Evolutionary conservation across 2,888 invertebrate genomes (phyloP).

Genomic region (Seira ritae): DNA sequence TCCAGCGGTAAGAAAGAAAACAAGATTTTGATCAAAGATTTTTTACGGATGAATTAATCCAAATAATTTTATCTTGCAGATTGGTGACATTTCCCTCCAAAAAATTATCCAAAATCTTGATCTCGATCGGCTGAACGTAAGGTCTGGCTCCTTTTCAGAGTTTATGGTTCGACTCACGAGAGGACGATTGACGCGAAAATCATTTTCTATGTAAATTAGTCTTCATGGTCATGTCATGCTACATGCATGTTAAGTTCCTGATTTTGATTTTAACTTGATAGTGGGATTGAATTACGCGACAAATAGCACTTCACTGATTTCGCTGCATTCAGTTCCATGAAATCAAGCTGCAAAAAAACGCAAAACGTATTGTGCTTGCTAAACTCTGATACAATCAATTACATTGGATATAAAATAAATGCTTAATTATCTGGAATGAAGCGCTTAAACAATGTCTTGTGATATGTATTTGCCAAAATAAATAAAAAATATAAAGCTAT

Average conservation of each 20-base stretch:
- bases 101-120: constrained; percentile 35
- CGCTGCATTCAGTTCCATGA: too few species aligned
- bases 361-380: too few species aligned
- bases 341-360: too few species aligned
- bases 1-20: constrained; percentile 33
- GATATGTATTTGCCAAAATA: too few species aligned
- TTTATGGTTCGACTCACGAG: constrained; percentile 2
- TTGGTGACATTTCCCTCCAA: constrained; percentile 41
- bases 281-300: too few species aligned
- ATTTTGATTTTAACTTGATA: neutral
- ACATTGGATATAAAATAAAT: too few species aligned
- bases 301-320: too few species aligned
- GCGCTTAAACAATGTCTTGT: too few species aligned
- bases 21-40: neutral
- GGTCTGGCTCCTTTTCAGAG: constrained; percentile 47
- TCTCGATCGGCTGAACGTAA: constrained; percentile 47
- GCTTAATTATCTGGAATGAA: too few species aligned
- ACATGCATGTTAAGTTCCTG: neutral
- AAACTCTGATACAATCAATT: too few species aligned
- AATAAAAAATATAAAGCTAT: too few species aligned
- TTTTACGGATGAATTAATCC: neutral
- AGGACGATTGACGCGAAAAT: constrained; percentile 30
- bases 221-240: too few species aligned
- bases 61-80: constrained; percentile 36
- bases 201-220: constrained; percentile 37